phyloP scores from a whole-genome alignment of 2,113 vertebrate species.

The Zosterops japonicus region DNA sequence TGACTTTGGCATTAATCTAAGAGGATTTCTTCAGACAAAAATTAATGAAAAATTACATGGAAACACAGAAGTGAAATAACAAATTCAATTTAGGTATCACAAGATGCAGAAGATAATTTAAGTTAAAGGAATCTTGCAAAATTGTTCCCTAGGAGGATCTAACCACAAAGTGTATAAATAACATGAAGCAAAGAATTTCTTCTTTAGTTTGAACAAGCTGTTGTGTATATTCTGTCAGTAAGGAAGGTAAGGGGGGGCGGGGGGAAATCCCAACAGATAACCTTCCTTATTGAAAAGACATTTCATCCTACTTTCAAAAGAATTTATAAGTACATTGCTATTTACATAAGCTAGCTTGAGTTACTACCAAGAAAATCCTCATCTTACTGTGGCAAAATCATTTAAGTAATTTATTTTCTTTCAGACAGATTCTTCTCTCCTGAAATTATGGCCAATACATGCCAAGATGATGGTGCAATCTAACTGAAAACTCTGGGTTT shows the following conservation, averaged over 20 bases:
- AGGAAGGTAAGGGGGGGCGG: neutral
- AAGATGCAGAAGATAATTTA: neutral
- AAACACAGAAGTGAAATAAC: neutral
- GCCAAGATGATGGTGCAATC: neutral
- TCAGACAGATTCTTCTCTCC: neutral
- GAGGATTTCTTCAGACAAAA: neutral
- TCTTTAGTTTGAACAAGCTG: neutral
- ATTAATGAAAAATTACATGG: neutral
- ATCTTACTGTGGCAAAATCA: neutral
- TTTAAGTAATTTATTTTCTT: constrained; percentile 6
- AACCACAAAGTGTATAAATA: neutral
- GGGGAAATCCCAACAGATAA: neutral
- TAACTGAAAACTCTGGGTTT: neutral
- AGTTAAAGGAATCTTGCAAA: neutral
- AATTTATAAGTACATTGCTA: neutral
- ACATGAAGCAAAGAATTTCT: neutral
- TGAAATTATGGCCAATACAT: neutral
- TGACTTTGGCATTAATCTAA: neutral
- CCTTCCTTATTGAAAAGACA: neutral
- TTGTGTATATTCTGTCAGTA: neutral
- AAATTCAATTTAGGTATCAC: neutral
- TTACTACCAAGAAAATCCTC: neutral
- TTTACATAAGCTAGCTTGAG: neutral
- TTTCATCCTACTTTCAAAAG: neutral
- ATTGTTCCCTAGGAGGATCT: neutral